Evolutionary conservation across 1,140 invertebrate genomes (phyloP).

Genomic region (Orchestia grillus): DNA sequence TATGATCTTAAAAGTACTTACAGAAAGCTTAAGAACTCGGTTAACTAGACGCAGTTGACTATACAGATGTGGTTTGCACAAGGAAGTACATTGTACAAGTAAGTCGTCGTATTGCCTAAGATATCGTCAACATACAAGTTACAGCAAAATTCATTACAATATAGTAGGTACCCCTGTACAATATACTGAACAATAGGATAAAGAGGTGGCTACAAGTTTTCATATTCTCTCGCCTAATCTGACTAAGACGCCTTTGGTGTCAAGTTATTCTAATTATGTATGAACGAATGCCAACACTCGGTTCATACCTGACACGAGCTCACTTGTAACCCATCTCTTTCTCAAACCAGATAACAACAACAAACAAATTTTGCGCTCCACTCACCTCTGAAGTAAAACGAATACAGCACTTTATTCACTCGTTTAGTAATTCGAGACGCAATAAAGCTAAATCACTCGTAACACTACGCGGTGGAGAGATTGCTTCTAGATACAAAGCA

Average conservation of each 20-base stretch:
- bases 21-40: constrained; percentile 37
- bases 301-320: constrained; percentile 1
- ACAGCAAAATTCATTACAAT: constrained; percentile 40
- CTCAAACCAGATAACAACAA: constrained; percentile 11
- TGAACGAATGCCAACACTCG: constrained; percentile 36
- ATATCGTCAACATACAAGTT: constrained; percentile 41
- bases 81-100: constrained; percentile 50
- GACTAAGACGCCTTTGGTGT: constrained; percentile 55
- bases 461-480: constrained; percentile 11
- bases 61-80: constrained; percentile 43
- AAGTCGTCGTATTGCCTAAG: constrained; percentile 52
- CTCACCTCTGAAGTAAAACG: constrained; percentile 3
- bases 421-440: background rate
- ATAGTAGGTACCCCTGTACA: constrained; percentile 35
- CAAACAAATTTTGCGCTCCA: constrained; percentile 43
- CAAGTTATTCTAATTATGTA: constrained; percentile 48
- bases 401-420: background rate
- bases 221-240: constrained; percentile 23
- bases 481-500: constrained; percentile 26
- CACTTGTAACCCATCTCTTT: constrained; percentile 21
- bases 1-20: constrained; percentile 5
- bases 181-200: constrained; percentile 43
- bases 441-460: constrained; percentile 6
- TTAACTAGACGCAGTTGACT: constrained; percentile 52
- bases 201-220: constrained; percentile 19